Base-by-base conservation (phyloP, 2,888 invertebrate genomes). In the Cephus nigrinus region DNA sequence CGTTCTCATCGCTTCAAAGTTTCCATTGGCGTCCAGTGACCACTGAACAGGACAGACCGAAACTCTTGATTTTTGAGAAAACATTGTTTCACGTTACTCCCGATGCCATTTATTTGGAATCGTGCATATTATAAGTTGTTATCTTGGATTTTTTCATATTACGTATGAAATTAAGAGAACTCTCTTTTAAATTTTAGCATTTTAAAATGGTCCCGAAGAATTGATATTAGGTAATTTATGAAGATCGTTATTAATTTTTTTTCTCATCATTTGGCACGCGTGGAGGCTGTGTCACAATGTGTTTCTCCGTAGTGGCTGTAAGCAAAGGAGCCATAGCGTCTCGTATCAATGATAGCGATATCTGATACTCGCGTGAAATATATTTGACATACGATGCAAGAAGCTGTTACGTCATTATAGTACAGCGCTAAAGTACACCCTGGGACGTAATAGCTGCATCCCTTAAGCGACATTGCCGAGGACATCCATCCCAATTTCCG, bases 391-490 rank as follows among this genome's bases (percentile, higher is more conserved):
- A 71, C 71, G 71, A 32, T 32, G 33, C 31, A 71, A 71, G 71
- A 71, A 33, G 30, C 55, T 23, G 55, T 55, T 55, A 55, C 9
- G 55, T 55, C 55, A 55, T 55, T 55, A 23, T 9, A 23, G 55
- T 55, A 12, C 12, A 33, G 71, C 71, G 30, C 31, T 32, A 71
- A 32, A 33, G 71, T 71, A 32, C 31, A 33, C 12, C 71, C 71
- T 33, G 71, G 71, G 30, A 71, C 76, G 78, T 79, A 79, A 80
- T 78, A 78, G 55, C 9, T 55, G 55, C 68, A 74, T 79, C 75
- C 79, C 75, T 75, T 79, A 80, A 79, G 79, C 75, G 78, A 79
- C 72, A 75, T 75, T 74, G 35, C 74, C 76, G 73, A 73, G 76
- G 73, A 72, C 40, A 78, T 80, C 75, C 74, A 78, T 75, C 75